Base-by-base conservation (phyloP, 2,113 vertebrate genomes). In the Cathartes aura region DNA sequence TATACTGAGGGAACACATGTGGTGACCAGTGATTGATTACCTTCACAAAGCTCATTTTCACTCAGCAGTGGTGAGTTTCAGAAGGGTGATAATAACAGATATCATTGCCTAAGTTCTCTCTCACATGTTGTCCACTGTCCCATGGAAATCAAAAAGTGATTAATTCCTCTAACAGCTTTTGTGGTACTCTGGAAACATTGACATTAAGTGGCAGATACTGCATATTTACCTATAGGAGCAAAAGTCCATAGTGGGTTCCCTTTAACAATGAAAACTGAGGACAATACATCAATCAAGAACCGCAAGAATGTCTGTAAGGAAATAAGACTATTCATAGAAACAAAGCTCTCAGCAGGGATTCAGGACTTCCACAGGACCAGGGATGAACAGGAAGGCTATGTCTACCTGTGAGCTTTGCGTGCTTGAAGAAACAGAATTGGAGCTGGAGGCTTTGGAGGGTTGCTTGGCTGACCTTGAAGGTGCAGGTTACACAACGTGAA, bases 31-130 rank as follows among this genome's bases (percentile, higher is more conserved):
- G 91, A 96, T 82, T 96, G 89, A 96, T 96, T 94, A 91, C 90
- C 93, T 94, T 94, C 97, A 94, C 82, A 95, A 95, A 96, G 90
- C 94, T 96, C 84, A 96, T 94, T 96, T 97, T 95, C 94, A 52
- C 95, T 71, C 82, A 90, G 95, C 84, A 56, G 95, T 93, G 59
- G 82, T 93, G 96, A 94, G 74, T 95, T 96, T 96, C 87, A 91
- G 95, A 97, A 94, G 78, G 64, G 89, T 95, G 94, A 96, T 95
- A 97, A 93, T 88, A 87, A 86, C 29, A 23, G 87, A 93, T 89
- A 93, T 88, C 95, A 82, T 90, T 93, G 94, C 84, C 45, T 91
- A 96, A 85, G 63, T 95, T 96, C 89, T 94, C 89, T 80, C 87
- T 96, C 70, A 52, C 76, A 63, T 70, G 36, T 92, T 89, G 90